These are phyloP conservation scores for Temnothorax curvispinosus DNA, from an alignment of 1,140 invertebrate species.

Conservation along the genomic window DNA sequence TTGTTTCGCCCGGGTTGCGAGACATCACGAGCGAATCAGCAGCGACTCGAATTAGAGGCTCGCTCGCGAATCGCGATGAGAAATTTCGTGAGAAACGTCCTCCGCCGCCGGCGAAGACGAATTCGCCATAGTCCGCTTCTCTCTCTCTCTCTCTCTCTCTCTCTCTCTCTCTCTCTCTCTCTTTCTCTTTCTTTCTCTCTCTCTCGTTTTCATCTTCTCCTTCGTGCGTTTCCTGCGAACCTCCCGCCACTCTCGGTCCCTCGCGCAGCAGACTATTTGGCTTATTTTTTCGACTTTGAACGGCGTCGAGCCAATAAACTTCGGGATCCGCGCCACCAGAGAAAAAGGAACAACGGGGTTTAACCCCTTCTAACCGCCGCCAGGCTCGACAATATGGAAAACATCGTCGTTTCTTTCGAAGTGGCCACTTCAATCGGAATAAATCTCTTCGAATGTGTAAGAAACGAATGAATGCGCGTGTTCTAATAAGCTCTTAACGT, in stretches of 20 bases:
- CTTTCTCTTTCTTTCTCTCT: constrained; percentile 51
- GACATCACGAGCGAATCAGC: constrained; percentile 68
- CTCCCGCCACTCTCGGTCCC: constrained; percentile 42
- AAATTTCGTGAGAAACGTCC: constrained; percentile 58
- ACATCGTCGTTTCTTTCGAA: constrained; percentile 9
- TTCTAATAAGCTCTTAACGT: constrained; percentile 15
- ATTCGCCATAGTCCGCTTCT: constrained; percentile 4
- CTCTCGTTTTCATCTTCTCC: constrained; percentile 38
- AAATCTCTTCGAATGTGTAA: constrained; percentile 21
- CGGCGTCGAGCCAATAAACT: constrained; percentile 71
- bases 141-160: constrained; percentile 28
- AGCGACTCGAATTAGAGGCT: constrained; percentile 25
- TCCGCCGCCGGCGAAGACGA: constrained; percentile 26
- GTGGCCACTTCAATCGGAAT: constrained; percentile 29
- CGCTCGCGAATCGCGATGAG: constrained; percentile 24
- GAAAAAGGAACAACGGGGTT: constrained; percentile 68
- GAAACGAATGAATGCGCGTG: background rate
- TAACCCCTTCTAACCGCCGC: constrained; percentile 15
- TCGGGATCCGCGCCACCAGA: constrained; percentile 36
- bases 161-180: constrained; percentile 48
- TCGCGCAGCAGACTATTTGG: constrained; percentile 49
- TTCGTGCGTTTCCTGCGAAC: constrained; percentile 67
- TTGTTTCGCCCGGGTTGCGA: constrained; percentile 31
- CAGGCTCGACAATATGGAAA: constrained; percentile 34
- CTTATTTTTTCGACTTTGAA: constrained; percentile 66